Evolutionary conservation across 2,113 vertebrate genomes (phyloP).

Genomic region (Dicentrarchus labrax): DNA sequence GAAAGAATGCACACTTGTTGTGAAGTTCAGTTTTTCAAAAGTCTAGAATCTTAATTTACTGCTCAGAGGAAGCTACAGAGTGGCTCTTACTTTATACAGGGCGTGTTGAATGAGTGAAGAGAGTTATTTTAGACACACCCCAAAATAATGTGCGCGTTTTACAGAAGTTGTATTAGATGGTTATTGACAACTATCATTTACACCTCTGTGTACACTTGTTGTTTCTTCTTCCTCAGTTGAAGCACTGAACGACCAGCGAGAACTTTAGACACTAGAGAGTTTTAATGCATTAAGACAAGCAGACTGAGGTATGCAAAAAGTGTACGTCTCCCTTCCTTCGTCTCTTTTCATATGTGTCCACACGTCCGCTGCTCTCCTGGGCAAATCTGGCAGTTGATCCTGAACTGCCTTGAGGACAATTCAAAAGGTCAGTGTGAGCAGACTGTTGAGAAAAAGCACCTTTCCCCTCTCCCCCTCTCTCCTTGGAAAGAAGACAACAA

Average conservation of each 20-base stretch:
- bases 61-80: background rate
- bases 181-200: background rate
- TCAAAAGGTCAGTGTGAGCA: slow-evolving; percentile 79
- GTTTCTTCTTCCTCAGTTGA: background rate
- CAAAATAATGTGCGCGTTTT: background rate
- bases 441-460: slow-evolving; percentile 57
- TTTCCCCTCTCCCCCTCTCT: slow-evolving; percentile 22
- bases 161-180: background rate
- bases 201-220: background rate
- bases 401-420: slow-evolving; percentile 73
- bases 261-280: background rate
- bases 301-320: slow-evolving; percentile 13
- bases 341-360: slow-evolving; percentile 36
- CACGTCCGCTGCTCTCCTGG: slow-evolving; percentile 43
- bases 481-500: slow-evolving; percentile 72
- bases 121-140: background rate
- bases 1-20: background rate
- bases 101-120: background rate
- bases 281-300: background rate
- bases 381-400: slow-evolving; percentile 76
- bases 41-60: too few species aligned
- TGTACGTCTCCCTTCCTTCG: slow-evolving; percentile 14
- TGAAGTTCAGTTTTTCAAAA: background rate
- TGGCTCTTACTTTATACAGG: background rate
- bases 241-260: background rate